A percentile compares a stretch with the other conserved stretches of the same genome.
phyloP scores from a whole-genome alignment of 2,113 vertebrate genomes.

The Oreamnos americanus region DNA sequence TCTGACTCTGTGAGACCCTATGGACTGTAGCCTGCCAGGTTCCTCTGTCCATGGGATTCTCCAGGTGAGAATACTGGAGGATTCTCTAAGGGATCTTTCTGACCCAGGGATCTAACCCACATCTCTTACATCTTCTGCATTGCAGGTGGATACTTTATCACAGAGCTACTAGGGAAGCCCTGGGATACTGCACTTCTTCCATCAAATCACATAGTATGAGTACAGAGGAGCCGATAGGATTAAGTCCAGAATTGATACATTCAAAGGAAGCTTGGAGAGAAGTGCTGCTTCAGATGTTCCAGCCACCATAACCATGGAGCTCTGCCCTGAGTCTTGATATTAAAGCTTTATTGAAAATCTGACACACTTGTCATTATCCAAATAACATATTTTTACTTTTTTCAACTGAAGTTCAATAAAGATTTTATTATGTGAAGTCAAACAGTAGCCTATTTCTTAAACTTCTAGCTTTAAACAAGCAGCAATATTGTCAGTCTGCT shows the following conservation, averaged over 20 bases:
- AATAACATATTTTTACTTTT: constrained; percentile 46
- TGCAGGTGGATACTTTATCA: neutral
- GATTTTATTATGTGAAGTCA: constrained; percentile 61
- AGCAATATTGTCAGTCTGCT: constrained; percentile 26
- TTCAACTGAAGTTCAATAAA: constrained; percentile 62
- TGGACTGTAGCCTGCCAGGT: neutral
- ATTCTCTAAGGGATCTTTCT: neutral
- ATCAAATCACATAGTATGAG: constrained; percentile 21
- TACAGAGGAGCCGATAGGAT: constrained; percentile 30
- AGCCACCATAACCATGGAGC: neutral
- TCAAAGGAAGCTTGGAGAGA: constrained; percentile 41
- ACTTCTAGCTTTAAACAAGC: constrained; percentile 47
- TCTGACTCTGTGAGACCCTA: neutral
- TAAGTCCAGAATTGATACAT: constrained; percentile 35
- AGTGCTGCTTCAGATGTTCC: constrained; percentile 8
- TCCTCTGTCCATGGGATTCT: neutral
- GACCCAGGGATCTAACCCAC: neutral
- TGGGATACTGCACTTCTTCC: constrained; percentile 8
- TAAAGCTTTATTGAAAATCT: constrained; percentile 45
- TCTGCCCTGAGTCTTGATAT: neutral
- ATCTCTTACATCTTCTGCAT: neutral
- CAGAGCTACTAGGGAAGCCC: neutral
- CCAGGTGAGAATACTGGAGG: neutral
- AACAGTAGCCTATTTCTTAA: constrained; percentile 39
- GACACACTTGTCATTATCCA: constrained; percentile 53